Evolutionary conservation across 2,113 vertebrate genomes (phyloP).

Genomic region (Diphyllodes magnificus): DNA sequence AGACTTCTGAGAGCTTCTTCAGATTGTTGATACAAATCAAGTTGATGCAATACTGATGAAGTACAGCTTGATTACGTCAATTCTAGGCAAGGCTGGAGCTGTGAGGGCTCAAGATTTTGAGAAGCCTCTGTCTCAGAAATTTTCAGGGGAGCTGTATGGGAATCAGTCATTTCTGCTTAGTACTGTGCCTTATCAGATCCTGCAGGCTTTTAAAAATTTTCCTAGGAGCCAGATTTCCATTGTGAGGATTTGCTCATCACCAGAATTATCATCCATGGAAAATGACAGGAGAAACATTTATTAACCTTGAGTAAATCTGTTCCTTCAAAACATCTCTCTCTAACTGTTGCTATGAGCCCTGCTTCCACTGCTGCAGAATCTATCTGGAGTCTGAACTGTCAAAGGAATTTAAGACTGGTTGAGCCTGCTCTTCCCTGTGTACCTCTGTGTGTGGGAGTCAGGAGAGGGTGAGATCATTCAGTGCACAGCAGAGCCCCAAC

Average conservation of each 20-base stretch:
- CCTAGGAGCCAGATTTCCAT: background rate
- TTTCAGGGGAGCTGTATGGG: background rate
- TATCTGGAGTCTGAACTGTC: constrained; percentile 19
- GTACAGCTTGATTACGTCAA: background rate
- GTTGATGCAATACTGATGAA: background rate
- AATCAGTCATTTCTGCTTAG: background rate
- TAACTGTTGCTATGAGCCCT: background rate
- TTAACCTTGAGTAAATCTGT: background rate
- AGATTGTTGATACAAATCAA: background rate
- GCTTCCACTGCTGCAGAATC: background rate
- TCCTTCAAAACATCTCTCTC: background rate
- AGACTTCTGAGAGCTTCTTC: background rate
- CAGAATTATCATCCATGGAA: background rate
- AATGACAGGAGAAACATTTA: background rate
- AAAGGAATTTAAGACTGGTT: constrained; percentile 54
- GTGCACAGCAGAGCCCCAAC: constrained; percentile 8
- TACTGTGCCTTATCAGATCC: background rate
- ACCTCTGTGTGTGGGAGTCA: constrained; percentile 46
- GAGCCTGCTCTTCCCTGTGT: constrained; percentile 39
- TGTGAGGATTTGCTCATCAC: background rate
- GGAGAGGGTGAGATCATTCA: constrained; percentile 43
- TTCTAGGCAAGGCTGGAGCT: background rate
- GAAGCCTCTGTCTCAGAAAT: background rate
- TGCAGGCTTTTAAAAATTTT: background rate
- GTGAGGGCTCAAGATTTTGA: background rate